Conservation (phyloP, 2,888 invertebrate species). For the Oxytorus armatus region DNA sequence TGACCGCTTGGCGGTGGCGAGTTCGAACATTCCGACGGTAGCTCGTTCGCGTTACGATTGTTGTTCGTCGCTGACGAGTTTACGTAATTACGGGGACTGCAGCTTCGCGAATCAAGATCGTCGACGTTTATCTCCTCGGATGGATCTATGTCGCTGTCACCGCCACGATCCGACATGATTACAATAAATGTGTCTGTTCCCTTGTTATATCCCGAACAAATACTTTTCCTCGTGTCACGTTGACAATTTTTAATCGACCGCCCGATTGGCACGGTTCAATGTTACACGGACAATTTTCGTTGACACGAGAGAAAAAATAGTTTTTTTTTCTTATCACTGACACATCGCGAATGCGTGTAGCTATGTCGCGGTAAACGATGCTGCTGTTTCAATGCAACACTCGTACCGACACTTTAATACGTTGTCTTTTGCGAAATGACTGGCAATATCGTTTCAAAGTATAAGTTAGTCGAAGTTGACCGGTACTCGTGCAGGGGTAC, state of each 20-base stretch:
- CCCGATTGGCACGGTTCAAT: neutral
- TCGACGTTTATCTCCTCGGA: constrained; percentile 83
- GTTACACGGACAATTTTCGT: neutral
- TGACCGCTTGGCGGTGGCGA: constrained; percentile 76
- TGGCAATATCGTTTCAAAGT: constrained; percentile 43
- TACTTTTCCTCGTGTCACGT: neutral
- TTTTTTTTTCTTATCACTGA: constrained; percentile 3
- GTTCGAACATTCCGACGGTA: constrained; percentile 79
- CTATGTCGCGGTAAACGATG: neutral
- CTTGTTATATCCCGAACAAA: constrained; percentile 8
- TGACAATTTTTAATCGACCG: constrained; percentile 10
- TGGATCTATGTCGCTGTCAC: constrained; percentile 81
- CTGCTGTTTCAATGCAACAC: constrained; percentile 2
- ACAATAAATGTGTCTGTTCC: neutral
- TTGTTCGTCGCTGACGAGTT: constrained; percentile 57
- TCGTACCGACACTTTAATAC: neutral
- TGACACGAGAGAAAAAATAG: neutral
- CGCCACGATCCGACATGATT: constrained; percentile 80
- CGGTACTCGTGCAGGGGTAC: constrained; percentile 5
- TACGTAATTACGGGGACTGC: constrained; percentile 77
- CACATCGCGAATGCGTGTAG: constrained; percentile 13
- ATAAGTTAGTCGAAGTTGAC: constrained; percentile 24
- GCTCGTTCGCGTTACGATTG: constrained; percentile 64
- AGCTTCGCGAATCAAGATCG: constrained; percentile 81
- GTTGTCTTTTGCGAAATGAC: neutral